Percentiles rank a stretch among this genome's conserved stretches.
Evolutionary conservation across 2,113 vertebrate genomes (phyloP).

Genomic region (Pluvianellus socialis): DNA sequence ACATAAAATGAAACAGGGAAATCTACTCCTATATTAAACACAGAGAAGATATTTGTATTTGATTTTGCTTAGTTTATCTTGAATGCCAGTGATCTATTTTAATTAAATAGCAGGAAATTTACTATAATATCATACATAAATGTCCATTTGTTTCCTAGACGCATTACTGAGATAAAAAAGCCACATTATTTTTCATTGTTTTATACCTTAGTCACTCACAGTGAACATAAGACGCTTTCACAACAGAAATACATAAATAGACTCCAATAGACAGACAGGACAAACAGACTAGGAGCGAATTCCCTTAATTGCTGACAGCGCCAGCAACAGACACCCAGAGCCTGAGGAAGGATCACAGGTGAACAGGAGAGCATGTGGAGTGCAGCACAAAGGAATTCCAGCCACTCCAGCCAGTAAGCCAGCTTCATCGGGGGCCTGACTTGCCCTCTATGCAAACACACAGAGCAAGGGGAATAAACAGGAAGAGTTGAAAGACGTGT

Average conservation of each 20-base stretch:
- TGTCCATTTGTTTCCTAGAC: not conserved
- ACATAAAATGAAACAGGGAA: not conserved
- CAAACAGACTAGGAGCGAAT: not conserved
- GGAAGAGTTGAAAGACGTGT: too few species aligned
- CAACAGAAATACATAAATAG: not conserved
- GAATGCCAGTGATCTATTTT: not conserved
- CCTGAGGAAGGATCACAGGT: too few species aligned
- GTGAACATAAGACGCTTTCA: not conserved
- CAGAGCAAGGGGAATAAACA: too few species aligned
- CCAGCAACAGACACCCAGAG: too few species aligned
- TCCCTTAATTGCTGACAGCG: not conserved
- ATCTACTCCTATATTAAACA: not conserved
- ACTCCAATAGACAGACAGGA: not conserved
- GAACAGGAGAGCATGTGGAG: too few species aligned
- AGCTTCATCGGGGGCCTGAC: too few species aligned
- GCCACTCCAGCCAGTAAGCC: too few species aligned
- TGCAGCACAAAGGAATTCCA: too few species aligned
- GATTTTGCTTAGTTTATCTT: not conserved
- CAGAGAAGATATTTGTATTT: not conserved
- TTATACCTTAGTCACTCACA: not conserved
- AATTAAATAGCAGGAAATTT: not conserved
- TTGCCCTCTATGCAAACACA: too few species aligned
- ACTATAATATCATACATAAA: not conserved
- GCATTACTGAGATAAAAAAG: not conserved
- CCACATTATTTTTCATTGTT: not conserved